A percentile compares a stretch with the other conserved stretches of the same genome.
Conservation (phyloP, 2,888 invertebrate species). For the Amphipyra berbera region DNA sequence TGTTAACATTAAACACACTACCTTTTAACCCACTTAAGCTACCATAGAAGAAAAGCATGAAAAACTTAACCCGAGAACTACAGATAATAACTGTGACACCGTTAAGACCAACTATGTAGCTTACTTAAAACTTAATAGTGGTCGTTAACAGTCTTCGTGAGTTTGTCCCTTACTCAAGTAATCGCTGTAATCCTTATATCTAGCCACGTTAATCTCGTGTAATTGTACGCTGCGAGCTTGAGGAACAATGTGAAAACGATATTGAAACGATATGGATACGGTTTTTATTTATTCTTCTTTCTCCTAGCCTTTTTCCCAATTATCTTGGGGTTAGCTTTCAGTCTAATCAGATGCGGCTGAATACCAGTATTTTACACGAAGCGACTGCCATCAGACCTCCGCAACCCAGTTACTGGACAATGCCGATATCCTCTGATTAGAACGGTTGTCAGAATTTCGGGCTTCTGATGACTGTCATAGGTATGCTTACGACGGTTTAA, state of each 20-base stretch:
- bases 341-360: no score
- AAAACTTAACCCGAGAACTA: conserved; percentile 19
- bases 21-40: background rate
- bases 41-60: conserved; percentile 1
- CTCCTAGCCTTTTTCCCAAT: no score
- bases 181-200: conserved; percentile 57
- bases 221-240: conserved; percentile 53
- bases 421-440: no score
- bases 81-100: conserved; percentile 29
- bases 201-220: conserved; percentile 66
- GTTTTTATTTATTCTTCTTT: background rate
- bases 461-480: no score
- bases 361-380: no score
- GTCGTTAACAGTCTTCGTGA: conserved; percentile 35
- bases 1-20: background rate
- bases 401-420: no score
- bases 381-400: no score
- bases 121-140: conserved; percentile 37
- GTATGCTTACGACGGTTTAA: no score
- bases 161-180: conserved; percentile 49
- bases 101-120: conserved; percentile 29
- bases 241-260: conserved; percentile 41
- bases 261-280: conserved; percentile 6
- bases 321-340: no score
- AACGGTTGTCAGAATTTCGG: no score